Conservation (phyloP, 2,888 invertebrate species). For the Hirtodrosophila duncani region DNA sequence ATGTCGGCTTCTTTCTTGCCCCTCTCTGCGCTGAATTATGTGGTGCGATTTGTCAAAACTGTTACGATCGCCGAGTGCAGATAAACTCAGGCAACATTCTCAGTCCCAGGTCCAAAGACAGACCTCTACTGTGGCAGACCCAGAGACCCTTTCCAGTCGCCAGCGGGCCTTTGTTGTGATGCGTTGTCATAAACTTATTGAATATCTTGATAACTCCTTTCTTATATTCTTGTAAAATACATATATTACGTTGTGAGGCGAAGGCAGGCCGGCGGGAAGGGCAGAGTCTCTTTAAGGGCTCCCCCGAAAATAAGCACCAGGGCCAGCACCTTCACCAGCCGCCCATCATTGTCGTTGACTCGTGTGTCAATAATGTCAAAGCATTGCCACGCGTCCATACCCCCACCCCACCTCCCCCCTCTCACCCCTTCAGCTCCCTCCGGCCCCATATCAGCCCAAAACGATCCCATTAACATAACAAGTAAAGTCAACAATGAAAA, state of each 20-base stretch:
- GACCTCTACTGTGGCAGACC: conserved; percentile 4
- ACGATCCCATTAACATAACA: conserved; percentile 67
- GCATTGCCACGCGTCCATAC: conserved; percentile 59
- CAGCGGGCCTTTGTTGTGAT: not conserved
- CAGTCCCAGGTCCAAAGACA: conserved; percentile 14
- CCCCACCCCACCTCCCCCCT: not conserved
- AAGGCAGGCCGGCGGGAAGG: too few species aligned
- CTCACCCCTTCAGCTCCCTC: conserved; percentile 5
- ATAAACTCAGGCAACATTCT: too few species aligned
- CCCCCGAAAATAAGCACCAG: too few species aligned
- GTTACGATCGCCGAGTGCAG: conserved; percentile 68
- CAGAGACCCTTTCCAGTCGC: conserved; percentile 14
- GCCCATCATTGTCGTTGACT: conserved; percentile 41
- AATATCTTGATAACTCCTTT: conserved; percentile 43
- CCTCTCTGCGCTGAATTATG: conserved; percentile 5
- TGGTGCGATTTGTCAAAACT: conserved; percentile 69
- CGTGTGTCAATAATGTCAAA: conserved; percentile 70
- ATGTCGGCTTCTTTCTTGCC: too few species aligned
- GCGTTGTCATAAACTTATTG: conserved; percentile 48
- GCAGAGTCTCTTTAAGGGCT: too few species aligned
- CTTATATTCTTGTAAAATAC: not conserved
- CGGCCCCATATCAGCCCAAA: conserved; percentile 14
- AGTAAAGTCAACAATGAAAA: conserved; percentile 72
- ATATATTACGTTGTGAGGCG: too few species aligned
- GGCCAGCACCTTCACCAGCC: conserved; percentile 1